A percentile compares a stretch with the other conserved stretches of the same genome.
Evolutionary conservation across 2,113 vertebrate genomes (phyloP).

Genomic region (Meles meles): DNA sequence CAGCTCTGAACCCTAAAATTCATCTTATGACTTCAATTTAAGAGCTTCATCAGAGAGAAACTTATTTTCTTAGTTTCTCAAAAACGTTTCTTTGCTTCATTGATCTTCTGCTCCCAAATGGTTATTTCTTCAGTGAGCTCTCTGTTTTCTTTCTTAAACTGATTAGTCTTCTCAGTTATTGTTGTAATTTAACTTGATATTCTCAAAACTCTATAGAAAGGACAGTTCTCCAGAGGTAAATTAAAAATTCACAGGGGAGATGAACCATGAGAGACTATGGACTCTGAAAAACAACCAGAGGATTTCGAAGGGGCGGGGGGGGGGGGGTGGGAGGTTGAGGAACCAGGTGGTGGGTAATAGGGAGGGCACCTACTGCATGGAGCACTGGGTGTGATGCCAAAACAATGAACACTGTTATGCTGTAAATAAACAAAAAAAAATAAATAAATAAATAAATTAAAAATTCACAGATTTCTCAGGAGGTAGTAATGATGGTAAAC

Average conservation of each 20-base stretch:
- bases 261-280: too few species aligned
- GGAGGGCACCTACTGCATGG: too few species aligned
- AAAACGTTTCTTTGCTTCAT: conserved; percentile 84
- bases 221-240: neutral
- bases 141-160: conserved; percentile 80
- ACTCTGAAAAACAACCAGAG: too few species aligned
- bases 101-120: conserved; percentile 87
- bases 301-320: too few species aligned
- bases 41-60: conserved; percentile 69
- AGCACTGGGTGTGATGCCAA: too few species aligned
- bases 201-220: neutral
- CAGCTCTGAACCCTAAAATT: neutral
- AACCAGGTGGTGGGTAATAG: too few species aligned
- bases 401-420: too few species aligned
- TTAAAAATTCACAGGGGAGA: neutral
- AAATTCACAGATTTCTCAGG: neutral
- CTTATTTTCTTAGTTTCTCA: conserved; percentile 57
- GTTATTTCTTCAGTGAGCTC: conserved; percentile 85
- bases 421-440: too few species aligned
- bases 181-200: neutral
- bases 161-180: neutral
- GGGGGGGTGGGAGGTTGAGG: too few species aligned
- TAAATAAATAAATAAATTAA: neutral
- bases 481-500: conserved; percentile 80
- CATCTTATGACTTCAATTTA: conserved; percentile 59